Conservation (phyloP, 1,140 invertebrate species). For the Atta texana region DNA sequence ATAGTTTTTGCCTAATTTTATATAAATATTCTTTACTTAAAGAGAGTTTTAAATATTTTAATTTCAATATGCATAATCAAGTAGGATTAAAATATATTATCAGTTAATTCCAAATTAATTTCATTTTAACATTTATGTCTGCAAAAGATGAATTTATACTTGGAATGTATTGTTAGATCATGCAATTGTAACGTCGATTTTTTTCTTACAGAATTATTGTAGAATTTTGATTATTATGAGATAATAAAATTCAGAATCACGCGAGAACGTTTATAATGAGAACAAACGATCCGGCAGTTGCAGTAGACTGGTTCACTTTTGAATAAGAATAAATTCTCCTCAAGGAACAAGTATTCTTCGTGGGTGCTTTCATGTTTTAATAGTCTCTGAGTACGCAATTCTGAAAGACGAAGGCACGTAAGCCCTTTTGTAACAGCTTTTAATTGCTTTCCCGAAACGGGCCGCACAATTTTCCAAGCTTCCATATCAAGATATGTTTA, state of each 20-base stretch:
- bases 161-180: background rate
- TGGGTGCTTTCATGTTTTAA: conserved; percentile 50
- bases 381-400: conserved; percentile 51
- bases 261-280: conserved; percentile 13
- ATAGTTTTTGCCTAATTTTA: background rate
- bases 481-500: conserved; percentile 37
- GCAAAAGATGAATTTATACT: background rate
- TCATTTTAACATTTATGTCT: background rate
- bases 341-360: conserved; percentile 30
- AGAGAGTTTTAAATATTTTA: background rate
- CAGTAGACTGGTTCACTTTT: conserved; percentile 6
- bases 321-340: conserved; percentile 50
- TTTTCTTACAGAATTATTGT: background rate
- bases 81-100: background rate
- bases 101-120: background rate
- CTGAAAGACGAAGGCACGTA: conserved; percentile 50
- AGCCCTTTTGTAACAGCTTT: conserved; percentile 54
- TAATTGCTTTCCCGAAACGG: conserved; percentile 57
- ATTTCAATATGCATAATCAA: background rate
- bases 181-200: background rate
- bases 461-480: conserved; percentile 38
- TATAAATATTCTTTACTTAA: background rate
- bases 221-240: conserved; percentile 18
- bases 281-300: conserved; percentile 12
- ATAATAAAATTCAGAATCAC: conserved; percentile 22